Percentiles rank a stretch among this genome's conserved stretches.
phyloP scores from a whole-genome alignment of 2,888 invertebrate species.

The Anthrax anthrax region DNA sequence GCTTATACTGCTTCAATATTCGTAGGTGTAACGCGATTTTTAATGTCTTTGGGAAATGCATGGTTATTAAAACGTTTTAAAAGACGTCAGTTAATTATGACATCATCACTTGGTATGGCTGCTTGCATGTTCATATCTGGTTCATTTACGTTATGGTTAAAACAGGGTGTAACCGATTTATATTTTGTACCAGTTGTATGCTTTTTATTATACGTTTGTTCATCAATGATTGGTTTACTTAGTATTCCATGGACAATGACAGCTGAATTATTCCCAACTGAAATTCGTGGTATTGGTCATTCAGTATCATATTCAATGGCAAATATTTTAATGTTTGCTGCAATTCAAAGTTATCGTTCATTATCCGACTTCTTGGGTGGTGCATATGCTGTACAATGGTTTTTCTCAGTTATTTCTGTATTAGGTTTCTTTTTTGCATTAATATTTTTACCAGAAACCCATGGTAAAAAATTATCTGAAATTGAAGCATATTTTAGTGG shows the following conservation, averaged over 20 bases:
- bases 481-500: slow-evolving; percentile 45
- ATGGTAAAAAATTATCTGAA: slow-evolving; percentile 44
- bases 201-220: slow-evolving; percentile 40
- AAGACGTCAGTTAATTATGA: slow-evolving; percentile 38
- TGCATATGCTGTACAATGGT: slow-evolving; percentile 39
- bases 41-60: slow-evolving; percentile 43
- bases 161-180: slow-evolving; percentile 24
- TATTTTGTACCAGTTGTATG: slow-evolving; percentile 39
- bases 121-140: slow-evolving; percentile 43
- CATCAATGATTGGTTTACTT: slow-evolving; percentile 44
- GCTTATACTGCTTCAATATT: slow-evolving; percentile 42
- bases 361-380: slow-evolving; percentile 31
- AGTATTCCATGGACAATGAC: slow-evolving; percentile 53
- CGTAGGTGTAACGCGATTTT: slow-evolving; percentile 40
- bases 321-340: slow-evolving; percentile 42
- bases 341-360: slow-evolving; percentile 38
- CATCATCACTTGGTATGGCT: slow-evolving; percentile 41
- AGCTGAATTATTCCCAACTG: slow-evolving; percentile 45
- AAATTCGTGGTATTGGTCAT: slow-evolving; percentile 44
- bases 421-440: slow-evolving; percentile 20
- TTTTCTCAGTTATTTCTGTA: slow-evolving; percentile 38
- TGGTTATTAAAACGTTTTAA: slow-evolving; percentile 39
- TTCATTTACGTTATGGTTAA: slow-evolving; percentile 37
- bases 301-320: slow-evolving; percentile 42
- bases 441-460: slow-evolving; percentile 46